These are phyloP conservation scores for Leptopilina drosophilae DNA, from an alignment of 2,888 invertebrate species.

Conservation along the genomic window DNA sequence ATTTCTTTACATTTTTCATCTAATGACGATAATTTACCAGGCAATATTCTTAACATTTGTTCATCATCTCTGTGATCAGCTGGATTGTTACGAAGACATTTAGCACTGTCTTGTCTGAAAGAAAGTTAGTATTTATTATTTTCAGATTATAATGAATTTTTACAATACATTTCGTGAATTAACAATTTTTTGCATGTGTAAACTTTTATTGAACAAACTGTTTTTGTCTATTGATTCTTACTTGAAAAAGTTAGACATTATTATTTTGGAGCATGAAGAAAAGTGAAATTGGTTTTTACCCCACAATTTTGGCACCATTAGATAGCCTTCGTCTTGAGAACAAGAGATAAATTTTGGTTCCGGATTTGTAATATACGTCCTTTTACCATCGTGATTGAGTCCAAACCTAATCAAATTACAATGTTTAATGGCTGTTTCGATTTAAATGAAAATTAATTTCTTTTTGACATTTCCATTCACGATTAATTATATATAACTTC, in stretches of 20 bases:
- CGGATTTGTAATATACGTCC: background rate
- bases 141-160: too few species aligned
- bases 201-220: too few species aligned
- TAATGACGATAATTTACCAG: background rate
- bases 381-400: background rate
- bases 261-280: background rate
- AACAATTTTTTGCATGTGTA: too few species aligned
- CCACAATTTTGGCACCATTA: background rate
- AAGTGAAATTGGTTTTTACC: background rate
- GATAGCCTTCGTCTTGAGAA: background rate
- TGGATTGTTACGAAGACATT: background rate
- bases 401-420: background rate
- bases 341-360: background rate
- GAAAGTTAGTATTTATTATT: background rate
- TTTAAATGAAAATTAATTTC: too few species aligned
- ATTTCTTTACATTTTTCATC: background rate
- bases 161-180: too few species aligned
- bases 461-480: too few species aligned
- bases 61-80: background rate
- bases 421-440: background rate
- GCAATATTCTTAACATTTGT: background rate
- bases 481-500: background rate
- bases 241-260: background rate
- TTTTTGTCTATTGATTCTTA: background rate
- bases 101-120: background rate